These are phyloP conservation scores for Hypercompe scribonia DNA, from an alignment of 2,888 invertebrate genomes.

Conservation along the genomic window DNA sequence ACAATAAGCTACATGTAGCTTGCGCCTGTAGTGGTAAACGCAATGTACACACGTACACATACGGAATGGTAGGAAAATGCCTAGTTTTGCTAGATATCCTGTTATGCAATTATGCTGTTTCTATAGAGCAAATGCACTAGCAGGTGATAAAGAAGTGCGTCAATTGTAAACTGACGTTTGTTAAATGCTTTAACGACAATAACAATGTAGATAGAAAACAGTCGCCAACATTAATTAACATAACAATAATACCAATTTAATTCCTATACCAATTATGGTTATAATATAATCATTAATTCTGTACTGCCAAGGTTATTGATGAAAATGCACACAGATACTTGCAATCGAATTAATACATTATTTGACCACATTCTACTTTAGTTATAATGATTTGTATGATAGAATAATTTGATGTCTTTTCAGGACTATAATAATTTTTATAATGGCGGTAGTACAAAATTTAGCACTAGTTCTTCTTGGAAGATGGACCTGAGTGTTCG, in stretches of 20 bases:
- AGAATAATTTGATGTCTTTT: too few species aligned
- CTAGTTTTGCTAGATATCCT: constrained; percentile 14
- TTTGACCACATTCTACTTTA: neutral
- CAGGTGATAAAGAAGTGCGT: constrained; percentile 1
- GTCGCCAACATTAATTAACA: neutral
- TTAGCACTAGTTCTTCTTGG: neutral
- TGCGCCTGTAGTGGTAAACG: neutral
- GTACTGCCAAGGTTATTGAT: neutral
- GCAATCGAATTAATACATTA: neutral
- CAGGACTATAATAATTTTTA: neutral
- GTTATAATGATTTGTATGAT: neutral
- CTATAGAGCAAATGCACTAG: constrained; percentile 2
- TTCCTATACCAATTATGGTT: neutral
- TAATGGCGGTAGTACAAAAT: neutral
- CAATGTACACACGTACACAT: too few species aligned
- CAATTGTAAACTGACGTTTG: neutral
- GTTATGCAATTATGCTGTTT: neutral
- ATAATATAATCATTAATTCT: neutral
- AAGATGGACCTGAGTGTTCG: neutral
- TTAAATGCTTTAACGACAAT: neutral
- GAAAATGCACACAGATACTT: neutral
- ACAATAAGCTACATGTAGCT: neutral
- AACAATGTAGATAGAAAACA: neutral
- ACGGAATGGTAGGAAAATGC: constrained; percentile 30
- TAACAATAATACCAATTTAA: neutral